These are phyloP conservation scores for Artemisiospiza belli DNA, from an alignment of 2,113 vertebrate genomes.

Conservation along the genomic window DNA sequence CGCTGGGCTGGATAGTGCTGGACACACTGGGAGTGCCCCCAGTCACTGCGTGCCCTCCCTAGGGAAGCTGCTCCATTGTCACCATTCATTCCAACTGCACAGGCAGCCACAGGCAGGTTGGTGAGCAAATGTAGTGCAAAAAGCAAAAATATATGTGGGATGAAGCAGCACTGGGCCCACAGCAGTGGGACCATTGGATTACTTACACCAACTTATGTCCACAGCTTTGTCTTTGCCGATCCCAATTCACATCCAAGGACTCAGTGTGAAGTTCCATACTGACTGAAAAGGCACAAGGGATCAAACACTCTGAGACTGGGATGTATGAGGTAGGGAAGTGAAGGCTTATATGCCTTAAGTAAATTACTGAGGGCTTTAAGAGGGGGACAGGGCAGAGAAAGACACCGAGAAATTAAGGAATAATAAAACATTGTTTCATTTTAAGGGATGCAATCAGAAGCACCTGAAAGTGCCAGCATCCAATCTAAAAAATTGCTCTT, in stretches of 20 bases:
- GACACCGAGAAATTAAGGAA: neutral
- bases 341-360: neutral
- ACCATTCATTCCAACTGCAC: neutral
- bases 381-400: neutral
- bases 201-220: neutral
- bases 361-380: neutral
- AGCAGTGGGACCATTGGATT: rapidly evolving
- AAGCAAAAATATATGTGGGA: neutral
- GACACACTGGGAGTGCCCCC: neutral
- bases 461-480: neutral
- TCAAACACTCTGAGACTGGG: neutral
- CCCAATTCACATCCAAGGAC: neutral
- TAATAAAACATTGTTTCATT: neutral
- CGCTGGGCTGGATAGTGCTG: neutral
- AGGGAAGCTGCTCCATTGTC: neutral
- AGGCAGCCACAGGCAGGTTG: neutral
- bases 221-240: neutral
- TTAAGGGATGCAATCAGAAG: neutral
- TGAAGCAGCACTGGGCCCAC: neutral
- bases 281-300: neutral
- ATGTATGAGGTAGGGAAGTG: neutral
- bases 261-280: neutral
- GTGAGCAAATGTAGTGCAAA: neutral
- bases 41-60: neutral
- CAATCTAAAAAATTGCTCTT: neutral